Evolutionary conservation across 2,113 vertebrate species (phyloP).

Genomic region (Alexandromys fortis): DNA sequence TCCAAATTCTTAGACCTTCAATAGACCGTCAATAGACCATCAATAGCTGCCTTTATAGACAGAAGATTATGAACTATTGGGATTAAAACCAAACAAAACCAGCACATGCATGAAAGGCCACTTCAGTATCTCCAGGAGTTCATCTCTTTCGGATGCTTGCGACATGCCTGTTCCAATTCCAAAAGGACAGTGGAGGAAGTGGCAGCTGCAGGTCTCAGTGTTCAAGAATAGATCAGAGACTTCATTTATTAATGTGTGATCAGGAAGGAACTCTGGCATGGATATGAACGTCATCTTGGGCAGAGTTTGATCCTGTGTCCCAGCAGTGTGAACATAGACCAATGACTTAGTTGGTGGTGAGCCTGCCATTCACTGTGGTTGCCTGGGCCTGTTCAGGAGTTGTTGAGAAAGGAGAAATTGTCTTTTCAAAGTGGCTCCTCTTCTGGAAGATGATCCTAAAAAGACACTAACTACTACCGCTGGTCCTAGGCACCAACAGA

Average conservation of each 20-base stretch:
- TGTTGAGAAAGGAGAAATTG: background rate
- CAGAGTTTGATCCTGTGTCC: background rate
- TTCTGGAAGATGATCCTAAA: background rate
- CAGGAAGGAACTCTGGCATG: background rate
- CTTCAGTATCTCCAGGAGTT: background rate
- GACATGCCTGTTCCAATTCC: background rate
- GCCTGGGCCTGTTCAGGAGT: background rate
- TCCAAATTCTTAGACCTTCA: too few relatives aligned
- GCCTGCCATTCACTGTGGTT: background rate
- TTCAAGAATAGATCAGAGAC: background rate
- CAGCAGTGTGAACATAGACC: rapidly evolving
- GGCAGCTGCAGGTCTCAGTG: too few relatives aligned
- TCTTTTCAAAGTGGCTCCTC: background rate
- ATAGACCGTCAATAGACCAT: too few relatives aligned
- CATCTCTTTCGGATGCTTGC: background rate
- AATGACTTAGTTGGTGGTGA: too few relatives aligned
- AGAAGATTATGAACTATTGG: background rate
- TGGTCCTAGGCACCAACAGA: background rate
- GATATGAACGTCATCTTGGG: background rate
- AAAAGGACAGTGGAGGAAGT: background rate
- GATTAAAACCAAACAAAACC: background rate
- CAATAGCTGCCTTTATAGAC: background rate
- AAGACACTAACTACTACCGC: background rate
- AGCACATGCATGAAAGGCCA: rapidly evolving
- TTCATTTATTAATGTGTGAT: background rate